Evolutionary conservation across 2,113 vertebrate species (phyloP).

Genomic region (Neolamprologus cancellatus): DNA sequence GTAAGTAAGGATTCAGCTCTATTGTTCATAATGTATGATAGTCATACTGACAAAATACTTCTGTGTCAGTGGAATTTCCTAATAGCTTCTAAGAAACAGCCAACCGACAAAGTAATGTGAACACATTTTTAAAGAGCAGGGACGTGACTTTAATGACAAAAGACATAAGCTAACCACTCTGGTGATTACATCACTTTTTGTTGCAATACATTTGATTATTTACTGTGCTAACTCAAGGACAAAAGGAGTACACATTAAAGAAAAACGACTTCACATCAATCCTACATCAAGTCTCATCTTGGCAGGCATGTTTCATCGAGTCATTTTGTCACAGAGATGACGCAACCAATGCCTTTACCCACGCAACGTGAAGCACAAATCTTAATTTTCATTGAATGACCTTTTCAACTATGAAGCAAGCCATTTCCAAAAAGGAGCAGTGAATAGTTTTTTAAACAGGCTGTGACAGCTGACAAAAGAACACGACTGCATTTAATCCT

Average conservation of each 20-base stretch:
- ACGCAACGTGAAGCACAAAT: neutral
- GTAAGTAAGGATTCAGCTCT: neutral
- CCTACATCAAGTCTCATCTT: neutral
- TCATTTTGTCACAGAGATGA: neutral
- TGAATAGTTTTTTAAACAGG: neutral
- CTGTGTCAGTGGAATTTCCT: neutral
- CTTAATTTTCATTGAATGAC: slow-evolving; percentile 29
- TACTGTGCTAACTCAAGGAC: neutral
- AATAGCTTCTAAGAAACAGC: neutral
- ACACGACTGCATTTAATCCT: slow-evolving; percentile 15
- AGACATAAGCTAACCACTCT: neutral
- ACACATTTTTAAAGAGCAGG: neutral
- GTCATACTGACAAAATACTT: neutral
- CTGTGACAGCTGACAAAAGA: slow-evolving; percentile 26
- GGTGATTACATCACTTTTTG: neutral
- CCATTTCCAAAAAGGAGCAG: neutral
- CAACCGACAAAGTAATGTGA: neutral
- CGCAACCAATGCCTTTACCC: neutral
- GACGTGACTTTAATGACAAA: neutral
- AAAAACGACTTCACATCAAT: neutral
- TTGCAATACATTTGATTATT: neutral
- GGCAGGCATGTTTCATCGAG: neutral
- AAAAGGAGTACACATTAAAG: neutral
- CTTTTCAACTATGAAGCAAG: slow-evolving; percentile 28
- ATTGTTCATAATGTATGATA: neutral